Evolutionary conservation across 2,797 vertebrate genomes (phyloP).

Genomic region (Anolis apletophallus): DNA sequence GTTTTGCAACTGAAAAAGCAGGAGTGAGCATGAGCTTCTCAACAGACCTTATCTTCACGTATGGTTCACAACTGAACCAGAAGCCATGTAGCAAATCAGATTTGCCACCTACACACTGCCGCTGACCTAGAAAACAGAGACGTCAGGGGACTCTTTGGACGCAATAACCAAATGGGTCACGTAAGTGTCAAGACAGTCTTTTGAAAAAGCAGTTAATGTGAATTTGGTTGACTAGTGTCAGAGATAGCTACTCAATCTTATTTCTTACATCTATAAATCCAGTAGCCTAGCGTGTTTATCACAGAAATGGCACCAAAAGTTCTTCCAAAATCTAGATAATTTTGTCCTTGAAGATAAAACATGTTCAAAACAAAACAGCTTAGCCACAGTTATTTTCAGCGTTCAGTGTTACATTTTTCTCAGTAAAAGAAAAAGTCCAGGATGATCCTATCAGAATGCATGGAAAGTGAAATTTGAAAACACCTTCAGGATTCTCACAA

Average conservation of each 20-base stretch:
- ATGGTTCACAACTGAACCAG: too few relatives aligned
- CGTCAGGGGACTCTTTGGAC: neutral
- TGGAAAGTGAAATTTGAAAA: neutral
- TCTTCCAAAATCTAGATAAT: neutral
- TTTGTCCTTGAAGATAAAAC: neutral
- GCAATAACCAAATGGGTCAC: neutral
- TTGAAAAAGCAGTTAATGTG: neutral
- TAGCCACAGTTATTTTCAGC: too few relatives aligned
- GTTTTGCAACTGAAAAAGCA: neutral
- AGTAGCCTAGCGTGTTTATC: neutral
- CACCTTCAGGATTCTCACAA: too few relatives aligned
- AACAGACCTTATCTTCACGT: neutral
- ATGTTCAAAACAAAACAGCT: neutral
- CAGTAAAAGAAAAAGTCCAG: neutral
- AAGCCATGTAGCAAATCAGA: neutral
- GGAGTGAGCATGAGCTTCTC: neutral
- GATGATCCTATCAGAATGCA: neutral
- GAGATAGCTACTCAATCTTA: neutral
- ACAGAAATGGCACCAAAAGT: neutral
- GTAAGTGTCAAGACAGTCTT: neutral
- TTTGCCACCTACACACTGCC: neutral
- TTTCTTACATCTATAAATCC: neutral
- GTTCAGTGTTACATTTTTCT: neutral
- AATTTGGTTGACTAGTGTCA: neutral
- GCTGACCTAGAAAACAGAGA: neutral